A percentile compares a stretch with the other conserved stretches of the same genome.
phyloP scores from a whole-genome alignment of 2,888 invertebrate genomes.

The Stegana nigrithorax region DNA sequence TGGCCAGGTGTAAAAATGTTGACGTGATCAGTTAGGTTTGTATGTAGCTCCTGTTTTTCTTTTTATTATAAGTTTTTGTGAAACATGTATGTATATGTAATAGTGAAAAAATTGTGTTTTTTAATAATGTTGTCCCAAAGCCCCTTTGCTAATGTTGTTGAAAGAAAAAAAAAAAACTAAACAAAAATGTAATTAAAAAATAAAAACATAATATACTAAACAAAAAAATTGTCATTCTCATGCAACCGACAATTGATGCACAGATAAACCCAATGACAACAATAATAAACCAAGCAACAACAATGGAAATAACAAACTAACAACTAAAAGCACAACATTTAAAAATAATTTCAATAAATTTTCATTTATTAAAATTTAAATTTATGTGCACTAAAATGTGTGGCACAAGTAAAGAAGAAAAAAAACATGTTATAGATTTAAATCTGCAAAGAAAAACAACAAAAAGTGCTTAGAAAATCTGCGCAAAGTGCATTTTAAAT shows the following conservation, averaged over 20 bases:
- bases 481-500: not conserved
- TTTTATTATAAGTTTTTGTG: slow-evolving; percentile 8
- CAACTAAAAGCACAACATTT: not conserved
- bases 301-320: slow-evolving; percentile 1
- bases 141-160: not conserved
- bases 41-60: too few species aligned
- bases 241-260: not conserved
- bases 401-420: too few species aligned
- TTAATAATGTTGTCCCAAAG: not conserved
- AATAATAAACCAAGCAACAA: not conserved
- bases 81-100: slow-evolving; percentile 2
- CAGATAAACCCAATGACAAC: not conserved
- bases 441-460: slow-evolving; percentile 7
- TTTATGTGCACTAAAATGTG: slow-evolving; percentile 26
- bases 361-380: slow-evolving; percentile 25
- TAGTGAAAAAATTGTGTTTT: too few species aligned
- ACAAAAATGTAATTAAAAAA: not conserved
- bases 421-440: slow-evolving; percentile 25
- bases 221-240: too few species aligned
- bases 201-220: not conserved
- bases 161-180: not conserved
- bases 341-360: slow-evolving; percentile 23
- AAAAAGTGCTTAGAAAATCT: not conserved
- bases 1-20: too few species aligned
- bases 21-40: too few species aligned